These are phyloP conservation scores for Pristionchus entomophagus DNA, from an alignment of 2,888 invertebrate genomes.

Conservation along the genomic window DNA sequence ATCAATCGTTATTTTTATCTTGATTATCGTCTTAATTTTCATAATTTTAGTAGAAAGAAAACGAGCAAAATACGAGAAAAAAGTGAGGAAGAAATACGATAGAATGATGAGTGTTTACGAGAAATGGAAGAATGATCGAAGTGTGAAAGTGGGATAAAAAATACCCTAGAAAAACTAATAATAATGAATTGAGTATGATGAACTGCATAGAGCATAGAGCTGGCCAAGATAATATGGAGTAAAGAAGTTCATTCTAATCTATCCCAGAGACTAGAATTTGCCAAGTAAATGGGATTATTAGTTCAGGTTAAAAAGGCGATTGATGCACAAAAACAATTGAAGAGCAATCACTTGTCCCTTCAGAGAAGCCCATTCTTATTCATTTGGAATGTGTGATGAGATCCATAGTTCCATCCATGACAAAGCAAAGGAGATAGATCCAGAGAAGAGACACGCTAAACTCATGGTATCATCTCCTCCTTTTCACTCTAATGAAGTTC, in stretches of 20 bases:
- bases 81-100: constrained; percentile 22
- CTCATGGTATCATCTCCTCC: not conserved
- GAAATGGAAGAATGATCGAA: not conserved
- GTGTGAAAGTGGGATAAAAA: not conserved
- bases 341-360: too few relatives aligned
- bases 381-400: constrained; percentile 14
- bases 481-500: too few relatives aligned
- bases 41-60: not conserved
- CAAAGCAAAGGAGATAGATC: not conserved
- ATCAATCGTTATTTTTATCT: not conserved
- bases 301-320: not conserved
- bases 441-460: constrained; percentile 11
- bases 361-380: not conserved
- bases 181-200: not conserved
- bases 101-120: not conserved
- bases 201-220: not conserved
- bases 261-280: not conserved
- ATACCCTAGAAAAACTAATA: not conserved
- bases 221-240: not conserved
- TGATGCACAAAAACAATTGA: not conserved
- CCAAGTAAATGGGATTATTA: not conserved
- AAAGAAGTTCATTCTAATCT: not conserved
- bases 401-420: not conserved
- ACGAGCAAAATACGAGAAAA: not conserved
- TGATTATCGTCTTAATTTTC: too few relatives aligned